Conservation (phyloP, 2,888 invertebrate genomes). For the Archaeoteleia sp. region DNA sequence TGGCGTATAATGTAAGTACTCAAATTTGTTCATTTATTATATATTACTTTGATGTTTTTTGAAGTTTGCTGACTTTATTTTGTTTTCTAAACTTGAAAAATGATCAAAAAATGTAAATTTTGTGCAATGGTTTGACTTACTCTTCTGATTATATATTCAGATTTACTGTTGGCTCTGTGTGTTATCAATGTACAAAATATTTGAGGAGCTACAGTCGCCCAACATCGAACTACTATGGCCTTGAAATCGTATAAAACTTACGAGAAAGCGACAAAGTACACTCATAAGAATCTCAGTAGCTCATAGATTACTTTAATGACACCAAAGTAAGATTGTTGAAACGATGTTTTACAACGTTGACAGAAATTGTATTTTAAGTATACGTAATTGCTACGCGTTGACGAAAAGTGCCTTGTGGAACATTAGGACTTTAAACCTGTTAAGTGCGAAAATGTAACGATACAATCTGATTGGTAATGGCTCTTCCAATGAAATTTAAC, state of each 20-base stretch:
- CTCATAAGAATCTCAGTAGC: conserved; percentile 27
- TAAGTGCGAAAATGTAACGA: no score
- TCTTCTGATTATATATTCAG: conserved; percentile 80
- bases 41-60: conserved; percentile 2
- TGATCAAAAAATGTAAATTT: no score
- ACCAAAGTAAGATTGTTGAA: conserved; percentile 60
- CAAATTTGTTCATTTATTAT: no score
- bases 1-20: conserved; percentile 89
- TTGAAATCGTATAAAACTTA: no score
- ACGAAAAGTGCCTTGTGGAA: no score
- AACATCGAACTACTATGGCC: conserved; percentile 88
- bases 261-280: neutral
- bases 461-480: no score
- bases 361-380: no score
- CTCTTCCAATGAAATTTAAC: no score
- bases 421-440: no score
- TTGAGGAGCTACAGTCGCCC: conserved; percentile 87
- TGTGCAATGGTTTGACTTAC: no score
- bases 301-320: conserved; percentile 49
- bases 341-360: no score
- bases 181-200: conserved; percentile 88
- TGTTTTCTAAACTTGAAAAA: conserved; percentile 25
- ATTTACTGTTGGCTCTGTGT: conserved; percentile 92
- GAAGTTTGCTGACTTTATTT: conserved; percentile 5
- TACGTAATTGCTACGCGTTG: no score